Base-by-base conservation (phyloP, 35 echinoderm and acorn worm genomes). In the Acanthaster planci region DNA sequence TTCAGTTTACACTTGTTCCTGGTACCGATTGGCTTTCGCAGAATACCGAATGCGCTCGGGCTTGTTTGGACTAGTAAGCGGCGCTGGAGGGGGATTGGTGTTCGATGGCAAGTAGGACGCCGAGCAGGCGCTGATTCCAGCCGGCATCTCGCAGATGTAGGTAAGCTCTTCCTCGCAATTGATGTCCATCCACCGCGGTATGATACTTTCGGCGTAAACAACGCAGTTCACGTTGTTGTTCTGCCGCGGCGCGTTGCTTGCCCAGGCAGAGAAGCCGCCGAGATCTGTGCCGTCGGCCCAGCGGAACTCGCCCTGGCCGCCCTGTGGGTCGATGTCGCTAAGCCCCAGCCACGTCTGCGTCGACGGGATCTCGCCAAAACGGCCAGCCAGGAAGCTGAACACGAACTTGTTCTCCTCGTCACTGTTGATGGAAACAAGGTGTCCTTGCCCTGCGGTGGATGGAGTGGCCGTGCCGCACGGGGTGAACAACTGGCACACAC, bases 101-200 rank as follows among this genome's bases (percentile, higher is more conserved):
- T 0, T 7, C 2, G 64, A 26, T 12, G 0, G 0, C 22, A 1
- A 14, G 12, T 26, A 1, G 26, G 22, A 2, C 10, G 64, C 7
- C 26, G 26, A 72, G n/a, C 23, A 31, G 64, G 34, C 23, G 10
- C 30, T 26, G 9, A 0, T 9, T 14, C 64, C 10, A 9, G 64
- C 64, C 23, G 64, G 19, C 64, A 72, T 29, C 64, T 72, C 64
- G 16, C 64, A 72, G 64, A 72, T 35, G 64, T 72, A 72, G 3
- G 64, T 19, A 12, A 72, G 34, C 34, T 72, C 64, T 29, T 72
- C 64, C 29, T 72, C 64, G 34, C 64, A 72, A 1, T 0, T 0
- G 14, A 72, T 30, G 64, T 72, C 64, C 7, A 72, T 35, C 64
- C 64, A 72, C 34, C 64, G 26, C 0, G 64, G 64, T 29, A 34